A percentile compares a stretch with the other conserved stretches of the same genome.
Conservation (phyloP, 2,113 vertebrate genomes). For the Ondatra zibethicus region DNA sequence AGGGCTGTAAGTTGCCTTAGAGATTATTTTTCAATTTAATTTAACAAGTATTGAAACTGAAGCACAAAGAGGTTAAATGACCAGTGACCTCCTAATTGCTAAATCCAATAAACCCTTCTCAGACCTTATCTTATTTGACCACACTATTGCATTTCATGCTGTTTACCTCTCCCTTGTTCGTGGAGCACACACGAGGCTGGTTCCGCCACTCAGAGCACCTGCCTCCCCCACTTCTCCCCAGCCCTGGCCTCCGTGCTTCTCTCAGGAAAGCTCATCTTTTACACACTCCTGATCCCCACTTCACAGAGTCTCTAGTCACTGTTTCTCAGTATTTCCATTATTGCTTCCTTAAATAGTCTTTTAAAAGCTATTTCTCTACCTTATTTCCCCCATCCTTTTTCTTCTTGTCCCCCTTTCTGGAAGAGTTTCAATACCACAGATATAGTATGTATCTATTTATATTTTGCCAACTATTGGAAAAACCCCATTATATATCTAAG, state of each 20-base stretch:
- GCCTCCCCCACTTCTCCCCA: background rate
- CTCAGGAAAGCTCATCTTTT: background rate
- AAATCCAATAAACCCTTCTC: slow-evolving; percentile 74
- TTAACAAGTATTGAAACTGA: slow-evolving; percentile 78
- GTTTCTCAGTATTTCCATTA: background rate
- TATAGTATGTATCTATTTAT: background rate
- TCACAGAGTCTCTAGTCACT: background rate
- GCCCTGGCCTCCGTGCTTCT: background rate
- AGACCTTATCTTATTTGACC: slow-evolving; percentile 67
- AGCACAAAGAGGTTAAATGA: slow-evolving; percentile 79
- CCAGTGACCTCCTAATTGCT: slow-evolving; percentile 76
- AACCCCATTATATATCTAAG: background rate
- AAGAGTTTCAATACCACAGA: background rate
- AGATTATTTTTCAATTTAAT: slow-evolving; percentile 79
- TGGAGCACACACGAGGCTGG: background rate
- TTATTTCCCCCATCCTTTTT: background rate
- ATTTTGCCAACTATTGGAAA: background rate
- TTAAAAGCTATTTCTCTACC: background rate
- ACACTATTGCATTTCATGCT: slow-evolving; percentile 35
- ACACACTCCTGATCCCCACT: background rate
- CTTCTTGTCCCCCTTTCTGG: background rate
- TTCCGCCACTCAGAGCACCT: background rate
- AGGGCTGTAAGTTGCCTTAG: slow-evolving; percentile 63
- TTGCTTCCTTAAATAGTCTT: background rate
- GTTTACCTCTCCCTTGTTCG: slow-evolving; percentile 38